Evolutionary conservation across 2,113 vertebrate species (phyloP).

Genomic region (Acrocephalus kingi): DNA sequence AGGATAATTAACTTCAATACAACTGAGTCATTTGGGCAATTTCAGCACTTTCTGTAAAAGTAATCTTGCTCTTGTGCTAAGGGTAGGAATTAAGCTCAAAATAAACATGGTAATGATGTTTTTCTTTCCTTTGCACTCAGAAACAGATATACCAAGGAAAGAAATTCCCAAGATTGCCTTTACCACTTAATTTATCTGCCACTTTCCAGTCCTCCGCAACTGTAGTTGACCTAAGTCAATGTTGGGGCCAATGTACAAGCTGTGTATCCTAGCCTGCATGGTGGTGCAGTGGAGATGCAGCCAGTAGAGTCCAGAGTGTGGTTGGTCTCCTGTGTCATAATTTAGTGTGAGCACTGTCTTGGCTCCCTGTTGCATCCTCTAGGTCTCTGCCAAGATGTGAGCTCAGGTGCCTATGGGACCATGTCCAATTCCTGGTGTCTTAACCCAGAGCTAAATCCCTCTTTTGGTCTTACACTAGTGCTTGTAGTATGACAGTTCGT

Average conservation of each 20-base stretch:
- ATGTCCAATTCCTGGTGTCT: background rate
- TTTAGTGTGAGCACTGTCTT: background rate
- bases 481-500: background rate
- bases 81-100: background rate
- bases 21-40: background rate
- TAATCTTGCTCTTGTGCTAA: background rate
- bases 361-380: background rate
- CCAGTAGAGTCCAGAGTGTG: background rate
- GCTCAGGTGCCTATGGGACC: background rate
- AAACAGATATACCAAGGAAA: background rate
- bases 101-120: background rate
- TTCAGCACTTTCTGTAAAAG: background rate
- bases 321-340: background rate
- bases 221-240: background rate
- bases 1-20: background rate
- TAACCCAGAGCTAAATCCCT: background rate
- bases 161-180: background rate
- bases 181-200: background rate
- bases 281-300: background rate
- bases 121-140: background rate
- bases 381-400: background rate
- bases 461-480: background rate
- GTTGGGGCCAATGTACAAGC: accelerated
- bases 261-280: accelerated
- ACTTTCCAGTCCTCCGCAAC: background rate